Percentiles rank a stretch among this genome's conserved stretches.
Conservation (phyloP, 2,113 vertebrate species). For the Upupa epops region DNA sequence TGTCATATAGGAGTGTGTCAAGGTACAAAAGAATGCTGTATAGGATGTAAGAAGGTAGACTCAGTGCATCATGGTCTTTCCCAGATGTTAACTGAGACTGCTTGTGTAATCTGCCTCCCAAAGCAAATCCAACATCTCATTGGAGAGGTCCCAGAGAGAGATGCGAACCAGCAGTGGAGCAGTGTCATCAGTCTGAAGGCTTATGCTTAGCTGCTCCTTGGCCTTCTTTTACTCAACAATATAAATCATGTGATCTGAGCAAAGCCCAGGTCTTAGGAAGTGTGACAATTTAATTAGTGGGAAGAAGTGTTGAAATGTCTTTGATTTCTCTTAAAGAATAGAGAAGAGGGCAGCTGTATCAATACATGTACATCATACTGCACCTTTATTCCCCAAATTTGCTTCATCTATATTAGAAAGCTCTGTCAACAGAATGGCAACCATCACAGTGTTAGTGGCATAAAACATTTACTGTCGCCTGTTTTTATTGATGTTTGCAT, state of each 20-base stretch:
- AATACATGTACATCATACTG: neutral
- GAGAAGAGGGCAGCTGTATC: neutral
- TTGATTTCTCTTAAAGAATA: neutral
- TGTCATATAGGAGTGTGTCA: fast-evolving
- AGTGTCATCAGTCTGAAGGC: neutral
- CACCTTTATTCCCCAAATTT: neutral
- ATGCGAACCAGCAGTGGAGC: neutral
- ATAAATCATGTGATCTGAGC: neutral
- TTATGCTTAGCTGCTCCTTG: neutral
- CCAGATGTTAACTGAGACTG: fast-evolving
- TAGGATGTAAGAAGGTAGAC: neutral
- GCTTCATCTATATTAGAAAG: neutral
- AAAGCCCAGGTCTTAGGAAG: neutral
- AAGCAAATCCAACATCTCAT: neutral
- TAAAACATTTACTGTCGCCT: neutral
- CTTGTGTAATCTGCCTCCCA: neutral
- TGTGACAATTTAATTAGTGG: neutral
- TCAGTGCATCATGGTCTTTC: neutral
- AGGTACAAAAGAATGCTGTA: neutral
- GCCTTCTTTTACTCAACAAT: neutral
- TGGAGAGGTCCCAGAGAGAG: neutral
- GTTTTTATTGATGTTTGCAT: neutral
- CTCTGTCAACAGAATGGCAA: constrained; percentile 2
- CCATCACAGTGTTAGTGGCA: neutral
- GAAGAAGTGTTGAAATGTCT: neutral